These are phyloP conservation scores for Phyllotreta cruciferae DNA, from an alignment of 2,888 invertebrate species.

Conservation along the genomic window DNA sequence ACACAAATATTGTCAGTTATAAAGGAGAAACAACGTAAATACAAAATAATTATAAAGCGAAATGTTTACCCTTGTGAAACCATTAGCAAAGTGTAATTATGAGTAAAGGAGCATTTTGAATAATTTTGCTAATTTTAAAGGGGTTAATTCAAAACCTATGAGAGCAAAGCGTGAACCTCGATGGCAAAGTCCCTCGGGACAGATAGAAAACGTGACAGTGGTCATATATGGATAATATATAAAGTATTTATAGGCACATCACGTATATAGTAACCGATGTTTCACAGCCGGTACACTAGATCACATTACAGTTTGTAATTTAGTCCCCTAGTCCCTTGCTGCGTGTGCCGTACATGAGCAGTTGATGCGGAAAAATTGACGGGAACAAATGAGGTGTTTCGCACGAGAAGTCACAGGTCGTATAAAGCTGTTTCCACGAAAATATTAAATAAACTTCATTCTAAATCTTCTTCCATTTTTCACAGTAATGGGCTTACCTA, in stretches of 20 bases:
- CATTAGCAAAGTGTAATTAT: conserved; percentile 24
- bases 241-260: conserved; percentile 55
- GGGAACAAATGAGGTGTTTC: conserved; percentile 36
- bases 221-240: conserved; percentile 52
- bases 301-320: conserved; percentile 57
- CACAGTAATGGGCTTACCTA: too few relatives aligned
- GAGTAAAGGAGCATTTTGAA: conserved; percentile 27
- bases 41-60: conserved; percentile 9
- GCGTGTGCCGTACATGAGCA: conserved; percentile 25
- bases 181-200: conserved; percentile 25
- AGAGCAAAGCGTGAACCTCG: conserved; percentile 28
- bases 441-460: conserved; percentile 14
- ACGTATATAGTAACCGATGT: conserved; percentile 56
- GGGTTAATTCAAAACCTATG: conserved; percentile 36
- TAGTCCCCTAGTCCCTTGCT: conserved; percentile 47
- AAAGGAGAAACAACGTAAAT: conserved; percentile 7
- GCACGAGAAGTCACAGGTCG: conserved; percentile 30
- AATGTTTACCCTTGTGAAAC: conserved; percentile 21
- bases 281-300: conserved; percentile 55
- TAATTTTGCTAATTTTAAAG: conserved; percentile 38
- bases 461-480: too few relatives aligned
- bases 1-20: too few relatives aligned
- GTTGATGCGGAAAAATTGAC: conserved; percentile 32
- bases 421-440: conserved; percentile 12
- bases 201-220: conserved; percentile 42